Base-by-base conservation (phyloP, 2,888 invertebrate genomes). In the Morpho deidamia region DNA sequence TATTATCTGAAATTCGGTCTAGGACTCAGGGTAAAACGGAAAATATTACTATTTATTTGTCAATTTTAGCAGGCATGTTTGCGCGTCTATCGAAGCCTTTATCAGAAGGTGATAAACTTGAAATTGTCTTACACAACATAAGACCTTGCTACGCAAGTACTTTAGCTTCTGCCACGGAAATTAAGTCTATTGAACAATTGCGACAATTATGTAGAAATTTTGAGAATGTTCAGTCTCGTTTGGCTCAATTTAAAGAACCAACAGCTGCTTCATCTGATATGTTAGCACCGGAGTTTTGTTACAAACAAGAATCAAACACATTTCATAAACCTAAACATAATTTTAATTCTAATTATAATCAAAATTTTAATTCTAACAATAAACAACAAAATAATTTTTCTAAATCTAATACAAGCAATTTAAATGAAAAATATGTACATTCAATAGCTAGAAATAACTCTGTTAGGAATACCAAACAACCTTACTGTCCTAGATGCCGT, bases 71-170 rank as follows among this genome's bases (percentile, higher is more conserved):
- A 56, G 1, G 49, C 45, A 23, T 14, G 55, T 8, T 50, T 58
- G 32, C 58, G 54, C 11, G 9, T 56, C 1, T 23, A 11, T 40
- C 7, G 11, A 40, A 40, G 11, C 34, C 34, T 11, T n/a, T 40
- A 3, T 40, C 40, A 4, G 40, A 40, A 2, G 40, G 11, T 2
- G 40, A 11, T 2, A 8, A 11, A 8, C 11, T 40, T 2, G 40
- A 40, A 40, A 40, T 40, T 7, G 9, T 40, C n/a, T 11, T 61
- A 1, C 57, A 59, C 41, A 61, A 63, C 50, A 61, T 63, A 10
- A 34, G 58, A 2, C 63, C 63, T 5, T 58, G 56, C 11, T 58
- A 63, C n/a, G n/a, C n/a, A n/a, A n/a, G n/a, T n/a, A n/a, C n/a
- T n/a, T n/a, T n/a, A n/a, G n/a, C n/a, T n/a, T n/a, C n/a, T n/a